These are phyloP conservation scores for Nezara viridula DNA, from an alignment of 2,888 invertebrate species.

Conservation along the genomic window DNA sequence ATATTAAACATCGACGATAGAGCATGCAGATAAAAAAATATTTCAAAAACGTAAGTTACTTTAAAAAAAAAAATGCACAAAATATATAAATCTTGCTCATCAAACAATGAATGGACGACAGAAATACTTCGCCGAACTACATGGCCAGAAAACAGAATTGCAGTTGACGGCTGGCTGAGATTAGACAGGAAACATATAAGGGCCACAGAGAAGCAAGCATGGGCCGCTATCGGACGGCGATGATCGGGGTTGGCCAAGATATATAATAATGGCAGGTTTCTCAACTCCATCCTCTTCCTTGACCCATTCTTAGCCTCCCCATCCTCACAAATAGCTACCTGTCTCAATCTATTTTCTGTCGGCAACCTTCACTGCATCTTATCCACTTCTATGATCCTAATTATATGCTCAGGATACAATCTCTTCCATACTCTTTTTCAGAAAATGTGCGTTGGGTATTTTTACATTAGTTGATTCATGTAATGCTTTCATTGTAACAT, in stretches of 20 bases:
- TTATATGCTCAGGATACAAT: background rate
- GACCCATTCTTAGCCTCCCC: background rate
- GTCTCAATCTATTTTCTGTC: background rate
- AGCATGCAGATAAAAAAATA: too few species aligned
- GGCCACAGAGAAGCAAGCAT: too few species aligned
- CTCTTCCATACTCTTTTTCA: background rate
- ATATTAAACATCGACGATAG: too few species aligned
- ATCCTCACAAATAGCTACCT: constrained; percentile 24
- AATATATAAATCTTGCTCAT: too few species aligned
- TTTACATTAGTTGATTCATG: background rate
- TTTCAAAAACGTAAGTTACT: too few species aligned
- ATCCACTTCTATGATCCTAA: background rate
- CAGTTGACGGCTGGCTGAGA: background rate
- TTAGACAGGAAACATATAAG: too few species aligned
- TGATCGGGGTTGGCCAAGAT: background rate
- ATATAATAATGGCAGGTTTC: constrained; percentile 4
- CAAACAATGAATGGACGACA: too few species aligned
- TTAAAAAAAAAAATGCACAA: too few species aligned
- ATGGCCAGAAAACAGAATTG: background rate
- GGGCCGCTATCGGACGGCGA: too few species aligned
- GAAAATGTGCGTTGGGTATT: background rate
- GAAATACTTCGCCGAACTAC: too few species aligned
- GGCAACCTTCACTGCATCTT: background rate
- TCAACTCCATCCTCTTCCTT: background rate
- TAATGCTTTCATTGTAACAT: background rate